Base-by-base conservation (phyloP, 2,888 invertebrate species). In the Sceliomorpha sp. region DNA sequence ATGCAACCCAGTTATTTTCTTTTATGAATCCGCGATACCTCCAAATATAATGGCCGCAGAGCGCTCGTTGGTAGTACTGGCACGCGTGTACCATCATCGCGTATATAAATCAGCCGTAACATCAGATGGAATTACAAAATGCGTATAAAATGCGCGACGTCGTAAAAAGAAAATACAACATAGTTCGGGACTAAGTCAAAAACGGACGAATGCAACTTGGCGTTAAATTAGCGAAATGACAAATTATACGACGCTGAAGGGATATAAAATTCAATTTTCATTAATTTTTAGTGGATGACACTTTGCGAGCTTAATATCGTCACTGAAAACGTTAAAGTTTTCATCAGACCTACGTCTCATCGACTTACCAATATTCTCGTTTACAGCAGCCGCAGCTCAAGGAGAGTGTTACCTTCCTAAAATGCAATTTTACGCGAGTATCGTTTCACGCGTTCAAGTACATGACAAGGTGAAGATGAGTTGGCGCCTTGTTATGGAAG, bases 1-100 rank as follows among this genome's bases (percentile, higher is more conserved):
- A 86, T 77, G 82, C 86, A 87, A 87, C 85, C 87, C 86, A 87
- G 88, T 86, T 88, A 87, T 87, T 87, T 87, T 86, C 83, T 83
- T 83, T 85, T 83, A 77, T 79, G 73, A 64, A 68, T 55, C 76
- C 80, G 83, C 82, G 77, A 82, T 82, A 79, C 81, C 72, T 75
- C 76, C 76, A 82, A 87, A 87, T 87, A 87, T 83, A 83, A 83
- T 80, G 79, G 53, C 50, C 51, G 50, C 63, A 72, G 70, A 50
- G n/a, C 56, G 73, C 80, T 84, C 81, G 81, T 87, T 87, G 82
- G 85, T 82, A 88, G 85, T 87, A 76, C 78, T 80, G 85, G 86
- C 87, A 88, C 88, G 88, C 85, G 85, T 86, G 85, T 82, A 48
- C 56, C 69, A 84, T 87, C 86, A 86, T 88, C 84, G 80, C 77